Conservation (phyloP, 64 coral and sea anemone genomes). For the Actinia tenebrosa region DNA sequence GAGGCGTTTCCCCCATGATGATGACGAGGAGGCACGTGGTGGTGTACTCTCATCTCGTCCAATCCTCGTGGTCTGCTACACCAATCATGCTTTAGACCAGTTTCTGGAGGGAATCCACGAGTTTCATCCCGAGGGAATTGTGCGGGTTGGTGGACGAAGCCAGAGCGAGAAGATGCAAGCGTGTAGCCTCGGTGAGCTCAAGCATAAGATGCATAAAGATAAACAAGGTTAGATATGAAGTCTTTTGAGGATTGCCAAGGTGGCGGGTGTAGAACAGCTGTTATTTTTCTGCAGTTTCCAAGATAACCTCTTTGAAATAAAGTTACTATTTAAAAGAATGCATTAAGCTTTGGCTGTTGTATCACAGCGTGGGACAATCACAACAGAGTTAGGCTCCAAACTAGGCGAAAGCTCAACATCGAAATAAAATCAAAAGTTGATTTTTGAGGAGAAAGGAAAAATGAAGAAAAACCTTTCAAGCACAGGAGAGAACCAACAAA, state of each 20-base stretch:
- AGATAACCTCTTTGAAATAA: too few species aligned
- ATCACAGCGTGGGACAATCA: too few species aligned
- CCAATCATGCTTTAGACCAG: conserved; percentile 79
- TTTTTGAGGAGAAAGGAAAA: too few species aligned
- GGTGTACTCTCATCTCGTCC: conserved; percentile 5
- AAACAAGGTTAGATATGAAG: not conserved
- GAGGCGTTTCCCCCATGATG: not conserved
- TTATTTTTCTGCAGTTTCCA: too few species aligned
- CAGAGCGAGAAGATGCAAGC: conserved; percentile 54
- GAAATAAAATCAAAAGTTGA: too few species aligned
- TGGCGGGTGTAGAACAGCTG: not conserved
- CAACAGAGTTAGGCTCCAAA: too few species aligned
- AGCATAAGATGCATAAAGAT: conserved; percentile 56
- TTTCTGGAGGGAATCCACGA: conserved; percentile 74
- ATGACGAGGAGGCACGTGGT: not conserved
- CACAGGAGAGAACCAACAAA: too few species aligned
- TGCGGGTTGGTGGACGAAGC: conserved; percentile 68
- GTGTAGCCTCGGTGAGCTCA: conserved; percentile 41
- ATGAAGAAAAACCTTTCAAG: too few species aligned
- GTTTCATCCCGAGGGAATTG: conserved; percentile 68
- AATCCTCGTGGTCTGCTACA: conserved; percentile 84
- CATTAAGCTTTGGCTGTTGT: too few species aligned
- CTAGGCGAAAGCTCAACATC: too few species aligned
- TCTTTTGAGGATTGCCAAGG: not conserved
- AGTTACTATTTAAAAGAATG: too few species aligned